These are phyloP conservation scores for Oscheius sp. DNA, from an alignment of 1,140 invertebrate genomes.

Conservation along the genomic window DNA sequence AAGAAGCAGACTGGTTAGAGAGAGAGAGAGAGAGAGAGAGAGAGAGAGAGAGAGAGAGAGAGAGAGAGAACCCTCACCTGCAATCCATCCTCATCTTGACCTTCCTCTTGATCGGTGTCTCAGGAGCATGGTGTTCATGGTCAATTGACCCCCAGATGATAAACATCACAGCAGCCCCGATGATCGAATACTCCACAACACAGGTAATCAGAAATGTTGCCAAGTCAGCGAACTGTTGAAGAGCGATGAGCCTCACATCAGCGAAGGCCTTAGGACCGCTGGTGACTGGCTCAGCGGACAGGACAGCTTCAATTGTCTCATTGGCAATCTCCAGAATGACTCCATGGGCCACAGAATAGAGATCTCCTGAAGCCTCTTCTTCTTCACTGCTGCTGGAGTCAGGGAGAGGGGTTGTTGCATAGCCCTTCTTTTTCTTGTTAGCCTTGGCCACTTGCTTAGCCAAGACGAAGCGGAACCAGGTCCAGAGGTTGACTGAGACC, in stretches of 20 bases:
- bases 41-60: not conserved
- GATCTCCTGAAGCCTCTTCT: not conserved
- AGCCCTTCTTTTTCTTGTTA: conserved; percentile 16
- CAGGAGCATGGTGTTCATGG: conserved; percentile 33
- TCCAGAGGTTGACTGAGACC: conserved; percentile 53
- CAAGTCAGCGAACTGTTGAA: conserved; percentile 59
- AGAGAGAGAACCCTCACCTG: conserved; percentile 36
- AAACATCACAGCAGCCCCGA: conserved; percentile 60
- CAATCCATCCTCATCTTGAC: conserved; percentile 58
- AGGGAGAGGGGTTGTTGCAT: not conserved
- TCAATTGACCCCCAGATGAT: conserved; percentile 56
- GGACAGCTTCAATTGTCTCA: not conserved
- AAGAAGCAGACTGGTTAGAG: conserved; percentile 4
- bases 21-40: not conserved
- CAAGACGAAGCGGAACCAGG: conserved; percentile 30
- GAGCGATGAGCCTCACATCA: conserved; percentile 38
- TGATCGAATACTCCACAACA: conserved; percentile 59
- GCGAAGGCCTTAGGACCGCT: not conserved
- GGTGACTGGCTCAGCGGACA: not conserved
- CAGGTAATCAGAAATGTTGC: conserved; percentile 58
- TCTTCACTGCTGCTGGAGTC: not conserved
- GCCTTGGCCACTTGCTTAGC: conserved; percentile 34
- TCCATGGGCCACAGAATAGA: not conserved
- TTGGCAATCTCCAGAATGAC: not conserved
- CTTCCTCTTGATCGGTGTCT: conserved; percentile 43